Evolutionary conservation across 37 sponge, comb jelly and placozoan species (phyloP).

Genomic region (Eunapius fragilis): DNA sequence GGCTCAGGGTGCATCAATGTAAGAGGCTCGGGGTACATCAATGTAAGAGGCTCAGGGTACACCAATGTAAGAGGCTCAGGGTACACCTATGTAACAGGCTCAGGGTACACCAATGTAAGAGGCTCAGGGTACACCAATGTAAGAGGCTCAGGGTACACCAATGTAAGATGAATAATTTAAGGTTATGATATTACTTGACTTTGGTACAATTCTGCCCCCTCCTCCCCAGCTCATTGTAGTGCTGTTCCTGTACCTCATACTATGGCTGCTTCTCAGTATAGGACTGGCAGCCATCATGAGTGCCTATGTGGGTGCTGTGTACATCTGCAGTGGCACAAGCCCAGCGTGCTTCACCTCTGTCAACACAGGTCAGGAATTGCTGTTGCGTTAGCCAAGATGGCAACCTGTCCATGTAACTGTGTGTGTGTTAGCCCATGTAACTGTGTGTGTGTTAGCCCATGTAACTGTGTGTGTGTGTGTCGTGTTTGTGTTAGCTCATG

Average conservation of each 20-base stretch:
- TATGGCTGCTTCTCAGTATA: conserved; percentile 47
- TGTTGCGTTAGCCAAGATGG: neutral
- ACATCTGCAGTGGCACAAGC: conserved; percentile 4
- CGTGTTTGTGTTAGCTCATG: neutral
- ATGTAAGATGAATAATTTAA: too few species aligned
- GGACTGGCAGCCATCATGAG: conserved; percentile 34
- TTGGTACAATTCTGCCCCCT: neutral
- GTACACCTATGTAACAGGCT: too few species aligned
- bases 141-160: too few species aligned
- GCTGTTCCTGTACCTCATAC: conserved; percentile 17
- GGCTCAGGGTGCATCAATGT: too few species aligned
- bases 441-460: neutral
- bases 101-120: too few species aligned
- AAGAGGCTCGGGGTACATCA: too few species aligned
- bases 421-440: neutral
- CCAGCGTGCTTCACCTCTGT: conserved; percentile 35
- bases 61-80: too few species aligned
- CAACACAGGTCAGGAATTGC: neutral
- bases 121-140: too few species aligned
- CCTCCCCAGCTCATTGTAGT: conserved; percentile 17
- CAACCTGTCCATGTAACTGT: neutral
- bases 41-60: too few species aligned
- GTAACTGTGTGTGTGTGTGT: neutral
- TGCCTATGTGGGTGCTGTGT: conserved; percentile 27
- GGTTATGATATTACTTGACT: neutral